These are phyloP conservation scores for Gonioctena quinquepunctata DNA, from an alignment of 1,140 invertebrate genomes.

Conservation along the genomic window DNA sequence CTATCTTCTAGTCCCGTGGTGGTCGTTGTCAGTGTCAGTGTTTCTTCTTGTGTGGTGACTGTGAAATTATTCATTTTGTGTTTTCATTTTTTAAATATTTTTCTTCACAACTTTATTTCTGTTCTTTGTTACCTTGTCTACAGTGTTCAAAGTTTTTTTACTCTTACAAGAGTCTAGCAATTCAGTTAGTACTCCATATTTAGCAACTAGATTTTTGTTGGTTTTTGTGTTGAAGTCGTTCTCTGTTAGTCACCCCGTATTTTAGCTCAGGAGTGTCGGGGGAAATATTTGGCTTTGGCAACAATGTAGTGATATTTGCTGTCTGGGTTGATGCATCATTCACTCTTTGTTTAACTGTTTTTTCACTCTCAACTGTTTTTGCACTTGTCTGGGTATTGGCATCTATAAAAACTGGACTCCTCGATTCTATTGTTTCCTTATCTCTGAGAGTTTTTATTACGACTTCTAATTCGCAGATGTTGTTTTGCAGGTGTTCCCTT, in stretches of 20 bases:
- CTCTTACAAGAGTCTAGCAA: not conserved
- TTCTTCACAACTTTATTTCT: too few relatives aligned
- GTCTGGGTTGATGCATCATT: not conserved
- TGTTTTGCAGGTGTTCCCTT: not conserved
- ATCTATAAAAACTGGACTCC: constrained; percentile 1
- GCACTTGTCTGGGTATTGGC: not conserved
- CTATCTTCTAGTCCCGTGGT: too few relatives aligned
- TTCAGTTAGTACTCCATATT: not conserved
- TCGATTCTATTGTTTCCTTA: not conserved
- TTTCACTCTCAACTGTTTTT: not conserved
- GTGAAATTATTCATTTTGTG: too few relatives aligned
- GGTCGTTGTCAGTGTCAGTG: too few relatives aligned
- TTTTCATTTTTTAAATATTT: too few relatives aligned
- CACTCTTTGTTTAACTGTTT: not conserved
- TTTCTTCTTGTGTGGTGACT: too few relatives aligned
- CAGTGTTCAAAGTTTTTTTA: not conserved
- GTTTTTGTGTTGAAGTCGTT: not conserved
- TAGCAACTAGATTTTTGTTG: not conserved
- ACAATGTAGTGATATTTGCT: constrained; percentile 3
- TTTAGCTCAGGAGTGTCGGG: not conserved
- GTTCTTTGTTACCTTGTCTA: not conserved
- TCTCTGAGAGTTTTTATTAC: not conserved
- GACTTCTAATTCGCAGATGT: constrained; percentile 1
- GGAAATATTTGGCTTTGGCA: constrained; percentile 1
- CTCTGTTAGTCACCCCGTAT: not conserved